A percentile compares a stretch with the other conserved stretches of the same genome.
These are phyloP conservation scores for Maniola jurtina DNA, from an alignment of 1,140 invertebrate genomes.

Conservation along the genomic window DNA sequence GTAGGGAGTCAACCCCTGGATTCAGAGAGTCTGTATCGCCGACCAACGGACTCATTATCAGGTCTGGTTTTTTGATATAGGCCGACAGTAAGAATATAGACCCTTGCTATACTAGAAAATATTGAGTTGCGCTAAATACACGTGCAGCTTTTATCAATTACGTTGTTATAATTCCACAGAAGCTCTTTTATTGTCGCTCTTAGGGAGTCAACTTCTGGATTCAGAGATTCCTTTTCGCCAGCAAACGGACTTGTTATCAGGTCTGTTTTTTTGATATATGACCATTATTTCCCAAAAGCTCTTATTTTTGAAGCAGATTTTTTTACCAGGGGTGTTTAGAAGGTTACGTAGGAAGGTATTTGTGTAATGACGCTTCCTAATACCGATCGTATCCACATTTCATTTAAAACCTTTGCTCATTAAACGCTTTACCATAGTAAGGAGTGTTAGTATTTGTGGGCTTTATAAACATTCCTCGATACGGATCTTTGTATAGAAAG, in stretches of 20 bases:
- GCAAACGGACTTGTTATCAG: conserved; percentile 69
- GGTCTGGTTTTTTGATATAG: conserved; percentile 42
- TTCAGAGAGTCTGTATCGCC: conserved; percentile 79
- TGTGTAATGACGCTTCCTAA: not conserved
- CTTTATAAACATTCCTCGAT: too few relatives aligned
- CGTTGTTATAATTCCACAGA: conserved; percentile 66
- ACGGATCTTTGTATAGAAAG: too few relatives aligned
- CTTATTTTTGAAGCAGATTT: too few relatives aligned
- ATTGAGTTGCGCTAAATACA: too few relatives aligned
- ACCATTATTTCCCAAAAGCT: too few relatives aligned
- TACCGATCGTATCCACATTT: not conserved
- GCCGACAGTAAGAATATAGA: not conserved
- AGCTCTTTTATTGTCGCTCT: too few relatives aligned
- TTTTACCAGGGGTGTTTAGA: too few relatives aligned
- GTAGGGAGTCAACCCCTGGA: conserved; percentile 73
- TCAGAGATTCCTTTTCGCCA: conserved; percentile 79
- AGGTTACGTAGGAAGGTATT: too few relatives aligned
- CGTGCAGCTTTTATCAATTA: too few relatives aligned
- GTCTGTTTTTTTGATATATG: conserved; percentile 36
- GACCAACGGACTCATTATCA: conserved; percentile 67
- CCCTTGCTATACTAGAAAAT: not conserved
- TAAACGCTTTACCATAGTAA: too few relatives aligned
- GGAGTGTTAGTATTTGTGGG: too few relatives aligned
- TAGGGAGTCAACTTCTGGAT: conserved; percentile 72
- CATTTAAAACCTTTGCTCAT: too few relatives aligned